Conservation (phyloP, 2,113 vertebrate genomes). For the Oreotrochilus melanogaster region DNA sequence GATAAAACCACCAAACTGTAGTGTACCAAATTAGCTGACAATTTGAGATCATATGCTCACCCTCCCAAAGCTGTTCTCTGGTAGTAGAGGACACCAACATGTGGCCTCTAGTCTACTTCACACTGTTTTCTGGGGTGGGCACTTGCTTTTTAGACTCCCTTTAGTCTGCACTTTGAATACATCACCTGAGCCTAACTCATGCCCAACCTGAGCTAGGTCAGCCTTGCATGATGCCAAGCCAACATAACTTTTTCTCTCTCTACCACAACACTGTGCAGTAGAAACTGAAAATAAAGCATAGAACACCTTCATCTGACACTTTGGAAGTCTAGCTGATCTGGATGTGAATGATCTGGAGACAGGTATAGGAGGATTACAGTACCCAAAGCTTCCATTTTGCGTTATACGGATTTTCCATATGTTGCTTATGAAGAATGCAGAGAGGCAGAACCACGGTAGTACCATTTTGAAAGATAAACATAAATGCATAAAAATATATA, state of each 20-base stretch:
- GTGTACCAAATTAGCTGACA: not conserved
- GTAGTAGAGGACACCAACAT: not conserved
- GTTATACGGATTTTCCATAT: not conserved
- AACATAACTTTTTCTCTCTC: not conserved
- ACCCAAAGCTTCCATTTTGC: not conserved
- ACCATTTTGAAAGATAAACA: not conserved
- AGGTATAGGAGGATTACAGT: not conserved
- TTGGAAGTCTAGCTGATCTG: not conserved
- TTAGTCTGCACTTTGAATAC: rapidly evolving
- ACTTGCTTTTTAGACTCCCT: not conserved
- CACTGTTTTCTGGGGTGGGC: not conserved
- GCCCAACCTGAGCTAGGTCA: not conserved
- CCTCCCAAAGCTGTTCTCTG: not conserved
- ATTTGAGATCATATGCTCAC: not conserved
- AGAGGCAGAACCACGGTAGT: not conserved
- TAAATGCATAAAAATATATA: rapidly evolving
- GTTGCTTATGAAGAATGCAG: not conserved
- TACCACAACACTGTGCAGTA: rapidly evolving
- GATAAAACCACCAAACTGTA: not conserved
- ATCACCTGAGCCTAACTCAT: not conserved
- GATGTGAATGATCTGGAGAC: not conserved
- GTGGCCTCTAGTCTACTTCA: not conserved
- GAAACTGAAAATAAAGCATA: not conserved
- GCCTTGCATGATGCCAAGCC: not conserved
- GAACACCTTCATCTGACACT: rapidly evolving